These are phyloP conservation scores for Lepidocyrtoides sp. DNA, from an alignment of 2,888 invertebrate genomes.

Conservation along the genomic window DNA sequence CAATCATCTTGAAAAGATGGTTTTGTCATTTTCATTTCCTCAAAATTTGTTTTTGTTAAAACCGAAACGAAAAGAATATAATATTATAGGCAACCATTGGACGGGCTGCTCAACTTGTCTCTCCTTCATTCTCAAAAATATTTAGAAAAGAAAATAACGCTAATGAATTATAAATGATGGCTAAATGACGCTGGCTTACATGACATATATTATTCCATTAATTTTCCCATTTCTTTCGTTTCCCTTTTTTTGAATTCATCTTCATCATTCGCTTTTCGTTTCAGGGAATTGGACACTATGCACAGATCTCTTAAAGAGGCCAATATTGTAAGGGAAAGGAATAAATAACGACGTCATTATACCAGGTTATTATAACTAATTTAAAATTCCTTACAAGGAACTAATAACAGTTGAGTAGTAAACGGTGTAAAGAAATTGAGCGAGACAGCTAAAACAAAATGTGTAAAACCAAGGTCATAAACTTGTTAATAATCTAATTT, in stretches of 20 bases:
- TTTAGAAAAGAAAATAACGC: neutral
- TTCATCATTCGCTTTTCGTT: neutral
- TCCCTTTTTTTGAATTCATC: neutral
- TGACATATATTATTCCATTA: conserved; percentile 34
- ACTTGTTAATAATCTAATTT: conserved; percentile 71
- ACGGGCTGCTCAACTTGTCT: neutral
- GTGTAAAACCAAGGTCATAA: conserved; percentile 66
- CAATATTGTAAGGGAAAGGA: neutral
- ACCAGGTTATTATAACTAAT: conserved; percentile 71
- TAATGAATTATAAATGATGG: conserved; percentile 37
- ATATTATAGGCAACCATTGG: neutral
- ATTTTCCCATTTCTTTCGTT: neutral
- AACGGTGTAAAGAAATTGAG: neutral
- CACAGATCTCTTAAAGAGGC: neutral
- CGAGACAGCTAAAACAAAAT: conserved; percentile 39
- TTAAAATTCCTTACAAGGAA: conserved; percentile 70
- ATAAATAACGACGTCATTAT: conserved; percentile 71
- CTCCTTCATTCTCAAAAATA: neutral
- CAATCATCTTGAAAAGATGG: neutral
- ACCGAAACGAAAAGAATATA: neutral
- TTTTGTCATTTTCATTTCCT: conserved; percentile 1
- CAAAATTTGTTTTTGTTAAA: neutral
- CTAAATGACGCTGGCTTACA: neutral
- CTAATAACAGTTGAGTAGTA: neutral
- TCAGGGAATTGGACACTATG: neutral